Conservation (phyloP, 2,797 vertebrate genomes). For the Esox lucius region DNA sequence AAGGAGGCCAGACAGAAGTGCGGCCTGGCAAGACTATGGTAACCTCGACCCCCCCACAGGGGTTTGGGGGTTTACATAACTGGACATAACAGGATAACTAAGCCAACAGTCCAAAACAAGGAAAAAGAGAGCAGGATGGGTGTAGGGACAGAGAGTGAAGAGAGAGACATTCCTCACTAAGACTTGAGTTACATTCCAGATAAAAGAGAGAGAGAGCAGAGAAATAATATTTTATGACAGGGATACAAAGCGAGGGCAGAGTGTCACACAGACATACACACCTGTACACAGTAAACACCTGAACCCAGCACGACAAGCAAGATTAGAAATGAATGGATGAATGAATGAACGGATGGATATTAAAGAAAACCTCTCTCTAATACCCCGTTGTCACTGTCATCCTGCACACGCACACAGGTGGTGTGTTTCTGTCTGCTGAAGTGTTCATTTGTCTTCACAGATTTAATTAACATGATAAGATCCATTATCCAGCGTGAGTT, state of each 20-base stretch:
- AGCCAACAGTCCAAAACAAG: too few relatives aligned
- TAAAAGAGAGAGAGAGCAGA: neutral
- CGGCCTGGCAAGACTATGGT: too few relatives aligned
- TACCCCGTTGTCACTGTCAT: slow-evolving; percentile 40
- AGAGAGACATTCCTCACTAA: too few relatives aligned
- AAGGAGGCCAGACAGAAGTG: too few relatives aligned
- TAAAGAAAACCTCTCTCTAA: slow-evolving; percentile 33
- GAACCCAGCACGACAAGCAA: neutral
- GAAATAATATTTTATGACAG: neutral
- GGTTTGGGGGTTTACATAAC: too few relatives aligned
- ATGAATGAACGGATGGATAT: slow-evolving; percentile 34
- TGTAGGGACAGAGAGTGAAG: too few relatives aligned
- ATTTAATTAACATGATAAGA: slow-evolving; percentile 54
- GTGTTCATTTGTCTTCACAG: slow-evolving; percentile 48
- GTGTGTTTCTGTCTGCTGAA: slow-evolving; percentile 24
- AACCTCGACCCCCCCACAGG: too few relatives aligned
- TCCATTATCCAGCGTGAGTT: slow-evolving; percentile 20
- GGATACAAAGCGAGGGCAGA: neutral
- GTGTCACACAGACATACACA: neutral
- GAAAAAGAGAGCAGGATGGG: too few relatives aligned
- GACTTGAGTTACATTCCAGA: too few relatives aligned
- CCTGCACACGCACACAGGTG: slow-evolving; percentile 14
- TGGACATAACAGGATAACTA: too few relatives aligned
- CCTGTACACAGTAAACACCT: slow-evolving; percentile 43
- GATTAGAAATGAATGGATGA: slow-evolving; percentile 11